Percentiles rank a stretch among this genome's conserved stretches.
Evolutionary conservation across 2,113 vertebrate species (phyloP).

Genomic region (Amazona vittata): DNA sequence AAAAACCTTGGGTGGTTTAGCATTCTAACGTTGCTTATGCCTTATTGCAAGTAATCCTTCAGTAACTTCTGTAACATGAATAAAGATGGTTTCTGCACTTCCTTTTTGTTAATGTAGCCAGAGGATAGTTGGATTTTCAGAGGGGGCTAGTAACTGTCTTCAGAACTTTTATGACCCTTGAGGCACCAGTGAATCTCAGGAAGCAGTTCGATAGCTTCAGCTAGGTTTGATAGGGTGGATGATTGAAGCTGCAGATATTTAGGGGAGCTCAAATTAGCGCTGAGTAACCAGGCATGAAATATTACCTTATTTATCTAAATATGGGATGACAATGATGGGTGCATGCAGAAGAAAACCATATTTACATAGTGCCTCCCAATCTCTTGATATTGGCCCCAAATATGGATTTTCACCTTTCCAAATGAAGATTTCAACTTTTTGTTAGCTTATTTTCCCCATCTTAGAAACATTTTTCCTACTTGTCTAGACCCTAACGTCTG

Average conservation of each 20-base stretch:
- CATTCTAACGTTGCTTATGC: fast-evolving
- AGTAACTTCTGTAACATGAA: not conserved
- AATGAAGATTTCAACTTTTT: not conserved
- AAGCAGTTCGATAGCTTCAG: not conserved
- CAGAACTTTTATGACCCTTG: not conserved
- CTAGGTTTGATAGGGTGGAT: not conserved
- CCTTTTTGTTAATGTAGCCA: not conserved
- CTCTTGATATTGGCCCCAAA: not conserved
- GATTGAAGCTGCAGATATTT: not conserved
- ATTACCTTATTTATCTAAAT: not conserved
- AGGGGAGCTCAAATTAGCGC: not conserved
- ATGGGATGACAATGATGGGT: not conserved
- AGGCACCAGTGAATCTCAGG: not conserved
- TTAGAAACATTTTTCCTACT: not conserved
- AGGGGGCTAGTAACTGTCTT: not conserved
- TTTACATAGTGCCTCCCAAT: not conserved
- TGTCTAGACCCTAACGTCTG: not conserved
- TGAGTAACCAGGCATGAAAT: not conserved
- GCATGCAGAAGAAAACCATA: not conserved
- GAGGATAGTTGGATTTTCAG: not conserved
- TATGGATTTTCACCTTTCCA: not conserved
- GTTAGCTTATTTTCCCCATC: not conserved
- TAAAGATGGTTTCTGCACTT: not conserved
- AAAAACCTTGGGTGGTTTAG: not conserved
- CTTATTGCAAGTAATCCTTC: not conserved